A percentile compares a stretch with the other conserved stretches of the same genome.
phyloP scores from a whole-genome alignment of 2,113 vertebrate species.

The Rhegmatorhina hoffmannsi region DNA sequence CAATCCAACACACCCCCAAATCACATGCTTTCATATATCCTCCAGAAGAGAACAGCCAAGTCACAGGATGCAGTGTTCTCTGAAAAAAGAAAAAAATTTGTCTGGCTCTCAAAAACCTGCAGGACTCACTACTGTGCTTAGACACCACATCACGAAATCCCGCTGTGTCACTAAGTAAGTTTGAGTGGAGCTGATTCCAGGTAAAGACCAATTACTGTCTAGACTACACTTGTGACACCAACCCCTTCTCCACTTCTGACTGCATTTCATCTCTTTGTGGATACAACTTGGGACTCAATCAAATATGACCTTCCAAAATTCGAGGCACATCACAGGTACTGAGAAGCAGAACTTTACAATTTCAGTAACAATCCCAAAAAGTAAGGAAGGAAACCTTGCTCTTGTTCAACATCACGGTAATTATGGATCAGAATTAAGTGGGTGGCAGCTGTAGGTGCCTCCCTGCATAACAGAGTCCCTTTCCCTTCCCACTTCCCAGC shows the following conservation, averaged over 20 bases:
- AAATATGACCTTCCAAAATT: not conserved
- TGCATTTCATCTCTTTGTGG: not conserved
- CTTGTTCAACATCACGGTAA: not conserved
- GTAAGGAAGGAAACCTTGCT: not conserved
- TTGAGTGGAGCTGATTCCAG: not conserved
- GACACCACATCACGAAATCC: not conserved
- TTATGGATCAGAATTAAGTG: not conserved
- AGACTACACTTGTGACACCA: not conserved
- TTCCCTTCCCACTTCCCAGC: not conserved
- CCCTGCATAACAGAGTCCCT: not conserved
- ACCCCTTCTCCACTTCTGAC: not conserved
- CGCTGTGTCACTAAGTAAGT: not conserved
- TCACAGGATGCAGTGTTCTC: not conserved
- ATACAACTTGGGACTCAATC: not conserved
- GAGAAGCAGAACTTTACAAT: not conserved
- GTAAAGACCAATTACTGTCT: not conserved
- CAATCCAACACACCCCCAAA: not conserved
- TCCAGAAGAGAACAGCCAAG: slow-evolving; percentile 35
- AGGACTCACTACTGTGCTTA: not conserved
- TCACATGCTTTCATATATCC: slow-evolving; percentile 50
- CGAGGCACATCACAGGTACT: not conserved
- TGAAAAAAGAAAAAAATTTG: not conserved
- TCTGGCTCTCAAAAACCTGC: not conserved
- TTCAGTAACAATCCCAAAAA: not conserved
- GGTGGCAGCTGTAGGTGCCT: not conserved